These are phyloP conservation scores for Charanyca ferruginea DNA, from an alignment of 2,888 invertebrate genomes.

Conservation along the genomic window DNA sequence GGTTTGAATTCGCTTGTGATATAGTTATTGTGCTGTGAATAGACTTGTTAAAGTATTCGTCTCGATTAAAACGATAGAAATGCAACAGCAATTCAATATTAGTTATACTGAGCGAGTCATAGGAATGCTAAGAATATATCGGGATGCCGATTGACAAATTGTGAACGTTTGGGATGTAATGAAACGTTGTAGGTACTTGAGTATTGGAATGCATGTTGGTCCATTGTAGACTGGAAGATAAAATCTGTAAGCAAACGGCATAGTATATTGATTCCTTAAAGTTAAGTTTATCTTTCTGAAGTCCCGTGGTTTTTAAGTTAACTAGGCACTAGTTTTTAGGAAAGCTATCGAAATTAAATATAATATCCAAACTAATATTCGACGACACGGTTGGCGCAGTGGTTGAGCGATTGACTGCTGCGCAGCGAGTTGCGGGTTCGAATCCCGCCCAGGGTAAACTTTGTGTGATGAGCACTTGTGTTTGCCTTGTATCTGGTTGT, in stretches of 20 bases:
- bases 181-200: constrained; percentile 14
- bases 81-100: constrained; percentile 60
- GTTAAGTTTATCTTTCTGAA: no score
- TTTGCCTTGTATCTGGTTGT: no score
- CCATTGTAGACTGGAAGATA: constrained; percentile 3
- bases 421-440: no score
- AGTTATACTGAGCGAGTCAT: constrained; percentile 49
- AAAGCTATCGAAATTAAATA: no score
- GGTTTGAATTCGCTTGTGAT: constrained; percentile 47
- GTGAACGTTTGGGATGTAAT: constrained; percentile 36
- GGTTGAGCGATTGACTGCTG: no score
- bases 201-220: constrained; percentile 20
- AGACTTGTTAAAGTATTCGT: constrained; percentile 49
- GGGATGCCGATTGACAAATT: constrained; percentile 61
- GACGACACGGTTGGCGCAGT: no score
- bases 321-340: not conserved
- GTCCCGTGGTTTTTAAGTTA: no score
- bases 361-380: no score
- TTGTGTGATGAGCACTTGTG: no score
- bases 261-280: not conserved
- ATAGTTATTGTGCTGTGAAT: constrained; percentile 18
- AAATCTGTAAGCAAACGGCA: not conserved
- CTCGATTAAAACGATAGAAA: constrained; percentile 67
- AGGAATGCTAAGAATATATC: constrained; percentile 53
- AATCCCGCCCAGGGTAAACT: no score